Evolutionary conservation across 92 coral and sea anemone species (phyloP).

Genomic region (Blastomussa wellsi): DNA sequence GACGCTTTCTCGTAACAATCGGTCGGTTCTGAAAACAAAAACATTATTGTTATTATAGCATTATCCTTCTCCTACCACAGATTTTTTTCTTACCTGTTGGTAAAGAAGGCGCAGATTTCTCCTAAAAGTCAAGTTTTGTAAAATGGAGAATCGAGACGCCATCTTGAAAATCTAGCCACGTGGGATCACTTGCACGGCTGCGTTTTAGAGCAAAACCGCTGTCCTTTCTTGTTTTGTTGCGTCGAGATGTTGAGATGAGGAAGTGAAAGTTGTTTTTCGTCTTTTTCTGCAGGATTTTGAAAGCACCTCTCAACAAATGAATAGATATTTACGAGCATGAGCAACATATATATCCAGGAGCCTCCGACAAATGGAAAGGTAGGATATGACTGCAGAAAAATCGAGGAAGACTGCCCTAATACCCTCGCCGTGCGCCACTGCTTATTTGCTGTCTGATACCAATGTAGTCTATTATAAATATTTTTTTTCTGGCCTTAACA

Average conservation of each 20-base stretch:
- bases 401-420: not conserved
- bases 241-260: too few species aligned
- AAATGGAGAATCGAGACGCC: slow-evolving; percentile 70
- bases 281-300: not conserved
- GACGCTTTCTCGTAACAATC: not conserved
- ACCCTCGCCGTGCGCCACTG: too few species aligned
- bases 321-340: slow-evolving; percentile 54
- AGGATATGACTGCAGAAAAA: not conserved
- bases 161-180: slow-evolving; percentile 69
- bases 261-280: too few species aligned
- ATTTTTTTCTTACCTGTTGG: slow-evolving; percentile 34
- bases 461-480: too few species aligned
- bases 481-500: not conserved
- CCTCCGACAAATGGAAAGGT: slow-evolving; percentile 99
- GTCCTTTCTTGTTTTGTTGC: not conserved
- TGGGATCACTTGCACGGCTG: slow-evolving; percentile 47
- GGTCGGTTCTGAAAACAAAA: slow-evolving; percentile 24
- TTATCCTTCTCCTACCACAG: not conserved
- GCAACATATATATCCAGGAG: slow-evolving; percentile 97
- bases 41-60: not conserved
- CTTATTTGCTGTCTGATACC: too few species aligned
- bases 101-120: slow-evolving; percentile 42
- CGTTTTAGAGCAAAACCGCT: slow-evolving; percentile 52
- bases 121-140: slow-evolving; percentile 41
- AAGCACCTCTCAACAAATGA: not conserved